Evolutionary conservation across 2,888 invertebrate genomes (phyloP).

Genomic region (Erebia epiphron): DNA sequence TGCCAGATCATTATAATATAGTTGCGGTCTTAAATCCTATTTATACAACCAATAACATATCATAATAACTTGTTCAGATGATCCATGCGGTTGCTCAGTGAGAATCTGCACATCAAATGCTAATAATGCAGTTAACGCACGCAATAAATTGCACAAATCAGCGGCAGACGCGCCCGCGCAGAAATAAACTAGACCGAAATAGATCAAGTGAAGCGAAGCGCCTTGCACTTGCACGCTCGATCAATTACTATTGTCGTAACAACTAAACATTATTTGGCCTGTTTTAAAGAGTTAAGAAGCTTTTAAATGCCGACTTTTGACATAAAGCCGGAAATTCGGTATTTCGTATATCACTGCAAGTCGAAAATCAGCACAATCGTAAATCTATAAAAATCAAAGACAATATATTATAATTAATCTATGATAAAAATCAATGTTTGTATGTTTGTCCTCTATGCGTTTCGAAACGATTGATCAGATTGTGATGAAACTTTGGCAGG

Average conservation of each 20-base stretch:
- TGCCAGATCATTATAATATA: not conserved
- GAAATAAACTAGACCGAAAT: slow-evolving; percentile 67
- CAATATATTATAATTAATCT: too few relatives aligned
- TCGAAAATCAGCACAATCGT: too few relatives aligned
- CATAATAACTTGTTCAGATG: not conserved
- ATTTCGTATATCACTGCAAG: too few relatives aligned
- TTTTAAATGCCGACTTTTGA: too few relatives aligned
- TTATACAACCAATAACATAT: not conserved
- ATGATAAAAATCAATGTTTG: too few relatives aligned
- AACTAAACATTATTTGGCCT: not conserved
- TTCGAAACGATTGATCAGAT: too few relatives aligned
- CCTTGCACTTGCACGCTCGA: slow-evolving; percentile 35
- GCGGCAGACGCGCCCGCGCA: slow-evolving; percentile 49
- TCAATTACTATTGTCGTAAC: slow-evolving; percentile 31
- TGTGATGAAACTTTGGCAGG: too few relatives aligned
- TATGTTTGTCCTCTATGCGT: too few relatives aligned
- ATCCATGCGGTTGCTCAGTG: slow-evolving; percentile 4
- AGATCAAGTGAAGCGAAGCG: slow-evolving; percentile 37
- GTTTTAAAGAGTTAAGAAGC: too few relatives aligned
- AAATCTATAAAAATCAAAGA: too few relatives aligned
- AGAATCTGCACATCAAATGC: slow-evolving; percentile 21
- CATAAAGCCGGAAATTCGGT: too few relatives aligned
- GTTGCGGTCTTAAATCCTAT: not conserved
- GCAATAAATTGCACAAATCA: slow-evolving; percentile 59
- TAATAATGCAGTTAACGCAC: slow-evolving; percentile 28